phyloP scores from a whole-genome alignment of 2,888 invertebrate species.

The Cataglyphis cursor region DNA sequence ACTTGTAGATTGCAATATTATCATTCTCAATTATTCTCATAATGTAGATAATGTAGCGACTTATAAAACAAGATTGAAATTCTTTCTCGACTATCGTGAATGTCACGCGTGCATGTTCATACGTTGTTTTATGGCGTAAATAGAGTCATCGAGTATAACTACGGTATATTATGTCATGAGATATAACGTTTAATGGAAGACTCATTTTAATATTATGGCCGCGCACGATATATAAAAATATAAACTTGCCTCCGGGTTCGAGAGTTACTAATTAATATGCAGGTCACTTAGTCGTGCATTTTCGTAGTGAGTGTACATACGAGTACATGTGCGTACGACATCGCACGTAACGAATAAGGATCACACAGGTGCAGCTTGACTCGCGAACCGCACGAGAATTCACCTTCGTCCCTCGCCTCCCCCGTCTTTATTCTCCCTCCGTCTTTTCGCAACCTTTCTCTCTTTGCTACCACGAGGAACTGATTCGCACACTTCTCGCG shows the following conservation, averaged over 20 bases:
- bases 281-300: conserved; percentile 71
- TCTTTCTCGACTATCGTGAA: conserved; percentile 18
- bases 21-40: conserved; percentile 26
- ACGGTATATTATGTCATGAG: neutral
- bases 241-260: conserved; percentile 4
- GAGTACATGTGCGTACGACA: conserved; percentile 66
- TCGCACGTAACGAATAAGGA: conserved; percentile 76
- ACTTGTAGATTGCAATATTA: conserved; percentile 42
- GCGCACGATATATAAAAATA: conserved; percentile 39
- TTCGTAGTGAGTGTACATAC: conserved; percentile 56
- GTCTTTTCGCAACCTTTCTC: conserved; percentile 57
- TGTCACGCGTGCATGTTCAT: conserved; percentile 9
- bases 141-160: conserved; percentile 33
- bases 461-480: conserved; percentile 67
- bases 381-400: conserved; percentile 74
- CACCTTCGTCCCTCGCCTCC: conserved; percentile 55
- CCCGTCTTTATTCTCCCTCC: conserved; percentile 1
- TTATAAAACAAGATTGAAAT: conserved; percentile 25
- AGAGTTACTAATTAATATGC: conserved; percentile 49
- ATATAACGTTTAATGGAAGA: conserved; percentile 38
- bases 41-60: conserved; percentile 13
- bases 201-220: conserved; percentile 42
- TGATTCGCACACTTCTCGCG: conserved; percentile 83
- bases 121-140: conserved; percentile 19
- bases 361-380: conserved; percentile 82